These are phyloP conservation scores for Synergus laeviventris DNA, from an alignment of 2,888 invertebrate species.

Conservation along the genomic window DNA sequence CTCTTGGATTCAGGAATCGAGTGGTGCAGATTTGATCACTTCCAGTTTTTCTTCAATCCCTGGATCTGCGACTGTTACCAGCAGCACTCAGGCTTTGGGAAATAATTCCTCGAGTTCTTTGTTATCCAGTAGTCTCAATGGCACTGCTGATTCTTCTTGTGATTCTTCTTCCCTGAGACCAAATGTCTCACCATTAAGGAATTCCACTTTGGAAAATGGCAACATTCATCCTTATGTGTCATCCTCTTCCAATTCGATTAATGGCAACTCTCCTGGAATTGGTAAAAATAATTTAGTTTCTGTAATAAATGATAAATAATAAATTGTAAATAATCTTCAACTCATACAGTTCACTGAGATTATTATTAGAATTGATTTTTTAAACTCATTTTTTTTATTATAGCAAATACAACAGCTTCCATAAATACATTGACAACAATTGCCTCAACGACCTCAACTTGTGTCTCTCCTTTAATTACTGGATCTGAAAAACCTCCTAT, in stretches of 20 bases:
- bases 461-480: constrained; percentile 47
- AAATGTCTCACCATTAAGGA: constrained; percentile 60
- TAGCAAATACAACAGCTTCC: constrained; percentile 46
- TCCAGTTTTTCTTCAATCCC: constrained; percentile 59
- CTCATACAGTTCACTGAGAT: too few species aligned
- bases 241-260: constrained; percentile 56
- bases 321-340: not conserved
- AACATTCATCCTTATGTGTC: constrained; percentile 52
- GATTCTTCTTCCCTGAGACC: constrained; percentile 53
- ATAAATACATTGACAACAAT: constrained; percentile 33
- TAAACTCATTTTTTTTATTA: constrained; percentile 11
- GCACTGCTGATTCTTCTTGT: constrained; percentile 54
- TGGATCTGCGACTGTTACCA: constrained; percentile 49
- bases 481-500: constrained; percentile 69
- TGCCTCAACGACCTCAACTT: constrained; percentile 44
- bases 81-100: constrained; percentile 43
- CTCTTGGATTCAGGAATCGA: constrained; percentile 64
- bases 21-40: constrained; percentile 56
- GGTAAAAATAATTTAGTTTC: constrained; percentile 16
- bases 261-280: constrained; percentile 49
- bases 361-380: not conserved
- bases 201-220: constrained; percentile 64
- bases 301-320: not conserved
- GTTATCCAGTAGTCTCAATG: constrained; percentile 57
- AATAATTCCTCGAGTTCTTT: constrained; percentile 63